phyloP scores from a whole-genome alignment of 2,113 vertebrate genomes.

The Nanorana parkeri region DNA sequence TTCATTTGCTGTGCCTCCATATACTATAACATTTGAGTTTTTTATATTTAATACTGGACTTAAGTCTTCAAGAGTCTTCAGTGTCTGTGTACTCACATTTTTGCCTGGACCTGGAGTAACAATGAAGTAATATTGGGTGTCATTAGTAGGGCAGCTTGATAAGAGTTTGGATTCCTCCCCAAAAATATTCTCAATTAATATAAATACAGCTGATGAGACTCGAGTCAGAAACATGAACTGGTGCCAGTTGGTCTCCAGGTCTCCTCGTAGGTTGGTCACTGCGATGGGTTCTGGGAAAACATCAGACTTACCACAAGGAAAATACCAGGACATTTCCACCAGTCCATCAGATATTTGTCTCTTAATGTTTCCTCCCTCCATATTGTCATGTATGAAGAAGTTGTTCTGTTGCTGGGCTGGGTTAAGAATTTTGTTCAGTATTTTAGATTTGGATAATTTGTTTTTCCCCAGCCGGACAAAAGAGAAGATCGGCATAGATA shows the following conservation, averaged over 20 bases:
- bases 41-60: constrained; percentile 59
- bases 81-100: constrained; percentile 60
- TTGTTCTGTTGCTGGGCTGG: too few relatives aligned
- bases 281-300: too few relatives aligned
- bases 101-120: constrained; percentile 63
- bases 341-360: too few relatives aligned
- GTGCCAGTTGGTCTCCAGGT: constrained; percentile 61
- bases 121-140: constrained; percentile 65
- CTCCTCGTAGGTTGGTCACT: too few relatives aligned
- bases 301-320: too few relatives aligned
- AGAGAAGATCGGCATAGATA: too few relatives aligned
- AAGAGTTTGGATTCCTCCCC: constrained; percentile 64
- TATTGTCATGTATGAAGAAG: too few relatives aligned
- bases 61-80: constrained; percentile 60
- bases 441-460: too few relatives aligned
- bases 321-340: too few relatives aligned
- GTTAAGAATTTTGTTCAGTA: too few relatives aligned
- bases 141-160: constrained; percentile 35
- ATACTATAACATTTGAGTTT: constrained; percentile 60
- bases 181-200: constrained; percentile 53
- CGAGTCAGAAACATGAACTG: constrained; percentile 66
- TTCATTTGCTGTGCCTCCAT: constrained; percentile 52
- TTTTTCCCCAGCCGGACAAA: too few relatives aligned
- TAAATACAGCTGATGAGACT: constrained; percentile 59
- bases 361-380: too few relatives aligned